Evolutionary conservation across 1,140 invertebrate genomes (phyloP).

Genomic region (Vanessa atalanta): DNA sequence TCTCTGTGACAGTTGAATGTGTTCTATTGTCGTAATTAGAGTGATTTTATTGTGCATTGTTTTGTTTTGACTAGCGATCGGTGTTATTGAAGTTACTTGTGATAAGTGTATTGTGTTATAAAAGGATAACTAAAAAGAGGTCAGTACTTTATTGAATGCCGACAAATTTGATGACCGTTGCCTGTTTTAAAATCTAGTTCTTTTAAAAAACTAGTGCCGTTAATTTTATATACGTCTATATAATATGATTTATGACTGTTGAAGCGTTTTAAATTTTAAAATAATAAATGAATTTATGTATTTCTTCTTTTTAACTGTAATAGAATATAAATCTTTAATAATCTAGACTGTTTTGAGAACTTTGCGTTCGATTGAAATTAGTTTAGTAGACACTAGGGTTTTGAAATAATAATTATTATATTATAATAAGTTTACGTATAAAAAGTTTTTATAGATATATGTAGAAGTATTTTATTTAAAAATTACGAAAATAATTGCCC

Average conservation of each 20-base stretch:
- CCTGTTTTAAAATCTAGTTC: conserved; percentile 27
- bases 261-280: conserved; percentile 22
- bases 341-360: no score
- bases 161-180: conserved; percentile 24
- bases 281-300: neutral
- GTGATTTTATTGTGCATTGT: conserved; percentile 23
- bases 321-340: neutral
- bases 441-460: no score
- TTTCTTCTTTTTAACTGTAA: neutral
- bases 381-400: no score
- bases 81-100: conserved; percentile 2
- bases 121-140: conserved; percentile 42
- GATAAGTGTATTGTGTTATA: conserved; percentile 26
- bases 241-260: conserved; percentile 38
- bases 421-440: no score
- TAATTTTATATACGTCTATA: conserved; percentile 45
- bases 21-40: conserved; percentile 36
- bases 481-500: no score
- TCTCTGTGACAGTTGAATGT: conserved; percentile 39
- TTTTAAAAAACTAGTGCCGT: conserved; percentile 43
- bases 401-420: no score
- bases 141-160: conserved; percentile 45
- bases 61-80: conserved; percentile 9
- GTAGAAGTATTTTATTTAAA: no score
- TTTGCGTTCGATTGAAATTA: no score